Base-by-base conservation (phyloP, 2,888 invertebrate genomes). In the Cephus nigrinus region DNA sequence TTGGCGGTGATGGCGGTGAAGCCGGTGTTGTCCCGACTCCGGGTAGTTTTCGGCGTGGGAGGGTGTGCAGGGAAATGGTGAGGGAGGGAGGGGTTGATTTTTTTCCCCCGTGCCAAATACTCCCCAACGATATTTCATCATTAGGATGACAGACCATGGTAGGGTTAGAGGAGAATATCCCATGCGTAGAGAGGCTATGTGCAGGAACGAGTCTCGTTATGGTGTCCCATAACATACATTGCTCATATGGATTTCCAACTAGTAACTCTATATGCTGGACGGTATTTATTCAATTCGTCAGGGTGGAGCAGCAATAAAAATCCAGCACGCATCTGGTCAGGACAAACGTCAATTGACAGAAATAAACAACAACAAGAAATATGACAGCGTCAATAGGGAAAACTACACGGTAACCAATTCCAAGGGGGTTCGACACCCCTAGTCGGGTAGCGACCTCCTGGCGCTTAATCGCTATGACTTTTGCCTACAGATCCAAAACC, bases 91-190 rank as follows among this genome's bases (percentile, higher is more conserved):
- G 79, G 82, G 80, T 3, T 75, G 75, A 77, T 80, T 79, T 30
- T 71, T 33, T 12, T 2, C 31, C 71, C 71, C 23, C 30, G 74
- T 82, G 78, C 82, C 71, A 55, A 82, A 83, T 81, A 86, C 15
- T 83, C 83, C 83, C 81, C 81, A 78, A 87, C 88, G 87, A 91
- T 91, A 91, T 91, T 91, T 91, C 91, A 91, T 91, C 91, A 90
- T 91, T 91, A 91, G 85, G 79, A 86, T 86, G 90, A 90, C 90
- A 88, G 23, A 23, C 86, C 82, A 85, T 80, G 88, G 86, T 89
- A 90, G 90, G 90, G 89, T 90, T 90, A 88, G 86, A 84, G 9
- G 23, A 55, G 55, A 55, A 55, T 55, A 55, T 55, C 55, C 55
- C 55, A 55, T 55, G 23, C 55, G 55, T 55, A 23, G 23, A 55